These are phyloP conservation scores for Acanthosepion pharaonis DNA, from an alignment of 2,888 invertebrate species.

Conservation along the genomic window DNA sequence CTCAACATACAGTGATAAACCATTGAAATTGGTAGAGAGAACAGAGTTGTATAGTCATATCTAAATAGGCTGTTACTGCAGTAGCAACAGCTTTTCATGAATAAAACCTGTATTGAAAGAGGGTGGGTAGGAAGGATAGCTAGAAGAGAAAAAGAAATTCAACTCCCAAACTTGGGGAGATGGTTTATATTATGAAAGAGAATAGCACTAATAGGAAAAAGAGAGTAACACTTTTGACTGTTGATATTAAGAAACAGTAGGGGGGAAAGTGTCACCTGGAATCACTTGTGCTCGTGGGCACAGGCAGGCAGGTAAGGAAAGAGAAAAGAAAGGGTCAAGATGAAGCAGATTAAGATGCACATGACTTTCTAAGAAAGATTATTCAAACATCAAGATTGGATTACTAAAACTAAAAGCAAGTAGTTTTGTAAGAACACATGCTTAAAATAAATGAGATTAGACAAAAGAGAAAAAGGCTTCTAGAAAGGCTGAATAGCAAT, in stretches of 20 bases:
- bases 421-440: constrained; percentile 41
- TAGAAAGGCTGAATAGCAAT: neutral
- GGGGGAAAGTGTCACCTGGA: neutral
- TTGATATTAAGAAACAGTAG: neutral
- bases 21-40: constrained; percentile 45
- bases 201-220: neutral
- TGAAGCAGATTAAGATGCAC: constrained; percentile 15
- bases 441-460: neutral
- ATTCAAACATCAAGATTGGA: constrained; percentile 36
- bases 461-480: neutral
- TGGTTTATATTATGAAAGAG: neutral
- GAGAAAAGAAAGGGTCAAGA: neutral
- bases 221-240: neutral
- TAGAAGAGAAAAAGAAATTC: neutral
- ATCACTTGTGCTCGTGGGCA: constrained; percentile 15
- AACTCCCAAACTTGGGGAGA: neutral
- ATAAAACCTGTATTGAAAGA: neutral
- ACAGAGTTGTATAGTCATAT: constrained; percentile 24
- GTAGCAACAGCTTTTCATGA: neutral
- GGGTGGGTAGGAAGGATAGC: neutral
- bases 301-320: neutral
- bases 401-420: constrained; percentile 44
- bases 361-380: neutral
- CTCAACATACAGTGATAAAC: constrained; percentile 47
- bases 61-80: neutral